phyloP scores from a whole-genome alignment of 2,888 invertebrate genomes.

The Drosophila putrida region DNA sequence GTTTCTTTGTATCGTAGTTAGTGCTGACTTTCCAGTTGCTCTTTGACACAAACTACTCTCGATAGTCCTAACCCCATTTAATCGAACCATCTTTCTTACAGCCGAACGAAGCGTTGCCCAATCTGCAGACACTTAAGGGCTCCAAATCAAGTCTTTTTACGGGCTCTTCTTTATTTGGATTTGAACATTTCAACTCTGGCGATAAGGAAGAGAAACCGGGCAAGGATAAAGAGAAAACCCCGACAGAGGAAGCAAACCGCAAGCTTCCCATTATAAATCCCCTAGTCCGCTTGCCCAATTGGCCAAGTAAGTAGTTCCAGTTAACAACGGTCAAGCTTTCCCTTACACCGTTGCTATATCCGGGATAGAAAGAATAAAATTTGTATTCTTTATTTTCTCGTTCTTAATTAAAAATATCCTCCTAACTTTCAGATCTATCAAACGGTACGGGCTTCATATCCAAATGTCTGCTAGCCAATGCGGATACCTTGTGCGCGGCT shows the following conservation, averaged over 20 bases:
- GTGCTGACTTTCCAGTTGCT: constrained; percentile 81
- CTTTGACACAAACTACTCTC: constrained; percentile 64
- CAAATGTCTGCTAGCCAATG: constrained; percentile 97
- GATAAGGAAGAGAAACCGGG: constrained; percentile 84
- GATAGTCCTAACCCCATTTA: constrained; percentile 30
- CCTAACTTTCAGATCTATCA: constrained; percentile 77
- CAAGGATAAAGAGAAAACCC: constrained; percentile 82
- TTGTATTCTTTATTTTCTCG: too few species aligned
- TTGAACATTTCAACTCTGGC: constrained; percentile 78
- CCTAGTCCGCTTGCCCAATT: constrained; percentile 93
- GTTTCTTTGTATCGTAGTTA: constrained; percentile 82
- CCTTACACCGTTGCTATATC: too few species aligned
- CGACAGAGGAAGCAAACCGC: constrained; percentile 87
- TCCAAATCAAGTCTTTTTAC: constrained; percentile 87
- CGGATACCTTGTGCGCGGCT: constrained; percentile 97
- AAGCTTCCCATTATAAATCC: constrained; percentile 96
- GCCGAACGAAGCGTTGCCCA: constrained; percentile 85
- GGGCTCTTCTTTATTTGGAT: constrained; percentile 84
- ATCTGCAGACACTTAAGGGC: constrained; percentile 87
- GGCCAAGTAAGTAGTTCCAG: constrained; percentile 89
- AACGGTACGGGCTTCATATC: constrained; percentile 95
- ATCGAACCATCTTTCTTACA: constrained; percentile 70
- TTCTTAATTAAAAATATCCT: neutral
- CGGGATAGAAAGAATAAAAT: too few species aligned
- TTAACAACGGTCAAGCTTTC: too few species aligned